Base-by-base conservation (phyloP, 1,140 invertebrate species). In the Artemia franciscana region DNA sequence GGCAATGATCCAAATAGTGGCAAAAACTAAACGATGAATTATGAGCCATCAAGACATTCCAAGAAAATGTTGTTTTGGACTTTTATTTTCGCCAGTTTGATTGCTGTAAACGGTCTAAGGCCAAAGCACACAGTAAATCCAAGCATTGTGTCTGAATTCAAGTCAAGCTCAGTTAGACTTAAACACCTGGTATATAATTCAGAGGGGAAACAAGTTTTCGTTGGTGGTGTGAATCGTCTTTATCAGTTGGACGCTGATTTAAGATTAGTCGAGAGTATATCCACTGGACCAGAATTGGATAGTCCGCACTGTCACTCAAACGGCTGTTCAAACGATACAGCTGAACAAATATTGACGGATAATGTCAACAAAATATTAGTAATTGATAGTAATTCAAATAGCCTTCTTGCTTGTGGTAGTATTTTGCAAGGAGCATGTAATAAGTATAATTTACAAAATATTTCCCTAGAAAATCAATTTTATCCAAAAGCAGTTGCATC, bases 301-400 rank as follows among this genome's bases (percentile, higher is more conserved):
- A 91, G 85, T 74, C 84, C 86, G 4, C 80, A 84, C 66, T 93
- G 90, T 73, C 85, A 89, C 74, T 85, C 88, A 2, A 84, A 79
- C 62, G 88, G 88, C 28, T 92, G 88, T 71, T 5, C 63, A 26
- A 21, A 64, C 23, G 67, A 69, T 15, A 63, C 67, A 57, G 79
- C 84, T 63, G 80, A 82, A 65, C 82, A 81, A 27, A 73, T 78
- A 1, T 71, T 81, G 57, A 86, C 82, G 58, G 83, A 91, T 70
- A 93, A 90, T 73, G 82, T 88, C 60, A 95, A 93, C 73, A 96
- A 96, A 75, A 82, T 92, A 62, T 76, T 97, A 62, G 79, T 96
- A 5, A 82, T 94, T 24, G 89, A 94, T 73, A 79, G 84, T 64
- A 82, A 84, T 64, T 81, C 84, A 7, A 78, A 83, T 58, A 82